Base-by-base conservation (phyloP, 2,888 invertebrate genomes). In the Hyalella azteca region DNA sequence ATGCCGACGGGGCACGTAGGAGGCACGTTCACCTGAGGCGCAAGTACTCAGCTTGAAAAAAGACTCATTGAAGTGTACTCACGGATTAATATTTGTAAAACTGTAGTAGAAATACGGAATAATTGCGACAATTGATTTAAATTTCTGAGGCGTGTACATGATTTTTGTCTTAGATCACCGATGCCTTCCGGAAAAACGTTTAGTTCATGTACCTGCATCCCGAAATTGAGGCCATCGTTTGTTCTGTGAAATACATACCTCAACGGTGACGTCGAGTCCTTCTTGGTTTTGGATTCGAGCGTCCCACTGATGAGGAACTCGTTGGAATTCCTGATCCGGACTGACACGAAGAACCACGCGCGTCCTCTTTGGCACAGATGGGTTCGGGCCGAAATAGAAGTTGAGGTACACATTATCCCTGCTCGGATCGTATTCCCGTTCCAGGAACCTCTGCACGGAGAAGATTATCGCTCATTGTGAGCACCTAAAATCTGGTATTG, bases 321-420 rank as follows among this genome's bases (percentile, higher is more conserved):
- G 89, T 48, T 91, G 89, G 49, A 91, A 87, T 81, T 90, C 90
- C 45, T 90, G 90, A 82, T 90, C 90, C 9, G 48, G 41, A 29
- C 45, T 75, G 0, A 92, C 89, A 0, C 91, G 90, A 60, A 92
- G 87, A 73, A 92, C 90, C 0, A 91, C 90, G 78, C 91, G 88
- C 13, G 92, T 92, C 76, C 92, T 92, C 87, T 92, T 92, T 1
- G 92, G 90, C 9, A 92, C 91, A 80, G 91, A 89, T 9, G 92
- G 92, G 81, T 90, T 91, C 1, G 92, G 90, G 82, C 92, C 93
- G 79, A 92, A 91, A 81, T 90, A 91, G 87, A 94, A 94, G 40
- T 92, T 87, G 0, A 94, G 88, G 82, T 91, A 90, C 5, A 94
- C 90, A 39, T 91, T 88, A 85, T 94, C 94, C 78, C 88, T 89